Evolutionary conservation across 2,113 vertebrate genomes (phyloP).

Genomic region (Rattus norvegicus): GRCr8 NC_086024.1:21542501-21543000

Average conservation of each 20-base stretch:
- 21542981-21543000: background rate
- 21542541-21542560: constrained; percentile 39
- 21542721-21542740: background rate
- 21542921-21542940: background rate
- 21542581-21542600: background rate
- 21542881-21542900: background rate
- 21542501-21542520: background rate
- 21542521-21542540: background rate
- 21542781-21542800: background rate
- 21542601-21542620: background rate
- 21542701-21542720: background rate
- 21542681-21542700: background rate
- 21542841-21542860: background rate
- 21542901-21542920: background rate
- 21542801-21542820: constrained; percentile 18
- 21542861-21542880: background rate
- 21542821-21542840: background rate
- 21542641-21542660: background rate
- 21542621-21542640: background rate
- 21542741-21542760: background rate
- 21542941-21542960: background rate
- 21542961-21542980: background rate
- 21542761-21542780: background rate
- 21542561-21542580: background rate
- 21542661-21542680: background rate